Evolutionary conservation across 2,888 invertebrate species (phyloP).

Genomic region (Endotricha flammealis): DNA sequence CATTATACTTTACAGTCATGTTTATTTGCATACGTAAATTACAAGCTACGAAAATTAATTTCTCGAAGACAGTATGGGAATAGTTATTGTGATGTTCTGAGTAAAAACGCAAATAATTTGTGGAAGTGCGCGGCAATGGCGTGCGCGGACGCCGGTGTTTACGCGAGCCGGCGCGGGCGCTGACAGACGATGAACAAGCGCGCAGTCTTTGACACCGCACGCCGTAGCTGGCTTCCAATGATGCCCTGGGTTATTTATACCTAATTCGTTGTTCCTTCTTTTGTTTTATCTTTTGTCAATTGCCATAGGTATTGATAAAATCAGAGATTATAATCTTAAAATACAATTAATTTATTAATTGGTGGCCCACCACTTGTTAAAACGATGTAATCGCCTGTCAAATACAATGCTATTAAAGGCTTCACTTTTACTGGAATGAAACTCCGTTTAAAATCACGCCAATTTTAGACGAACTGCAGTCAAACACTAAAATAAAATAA

Average conservation of each 20-base stretch:
- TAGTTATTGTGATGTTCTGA: constrained; percentile 34
- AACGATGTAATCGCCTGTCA: too few relatives aligned
- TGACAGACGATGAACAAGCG: constrained; percentile 61
- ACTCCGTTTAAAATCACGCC: too few relatives aligned
- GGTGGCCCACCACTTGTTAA: too few relatives aligned
- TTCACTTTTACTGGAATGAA: too few relatives aligned
- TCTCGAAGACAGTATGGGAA: not conserved
- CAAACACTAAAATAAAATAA: too few relatives aligned
- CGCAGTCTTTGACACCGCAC: constrained; percentile 66
- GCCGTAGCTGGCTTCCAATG: constrained; percentile 39
- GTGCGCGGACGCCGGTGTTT: constrained; percentile 49
- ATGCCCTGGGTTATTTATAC: constrained; percentile 51
- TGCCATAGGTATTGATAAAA: too few relatives aligned
- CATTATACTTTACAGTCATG: not conserved
- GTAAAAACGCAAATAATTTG: constrained; percentile 61
- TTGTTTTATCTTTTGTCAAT: constrained; percentile 37
- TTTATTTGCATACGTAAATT: constrained; percentile 6
- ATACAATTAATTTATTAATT: too few relatives aligned
- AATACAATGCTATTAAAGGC: too few relatives aligned
- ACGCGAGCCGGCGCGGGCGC: constrained; percentile 52
- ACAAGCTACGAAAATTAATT: not conserved
- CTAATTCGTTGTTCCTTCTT: constrained; percentile 28
- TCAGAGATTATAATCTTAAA: too few relatives aligned
- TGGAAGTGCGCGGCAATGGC: constrained; percentile 20
- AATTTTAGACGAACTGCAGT: too few relatives aligned